phyloP scores from a whole-genome alignment of 23 tunicate species.

The Trididemnum clinides region DNA sequence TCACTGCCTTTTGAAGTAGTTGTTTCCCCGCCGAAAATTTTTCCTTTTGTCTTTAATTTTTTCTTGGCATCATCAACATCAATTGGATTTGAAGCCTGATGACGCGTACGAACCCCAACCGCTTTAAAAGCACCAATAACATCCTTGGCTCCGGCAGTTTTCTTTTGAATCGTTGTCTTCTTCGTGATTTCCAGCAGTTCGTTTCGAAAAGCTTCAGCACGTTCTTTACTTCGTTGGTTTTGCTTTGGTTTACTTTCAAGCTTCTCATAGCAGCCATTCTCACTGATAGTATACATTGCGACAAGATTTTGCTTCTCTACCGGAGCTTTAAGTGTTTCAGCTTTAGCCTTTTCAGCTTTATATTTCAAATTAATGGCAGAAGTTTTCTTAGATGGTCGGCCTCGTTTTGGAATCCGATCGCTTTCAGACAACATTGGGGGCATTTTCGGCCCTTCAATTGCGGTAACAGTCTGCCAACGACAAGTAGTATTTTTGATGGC shows the following conservation, averaged over 20 bases:
- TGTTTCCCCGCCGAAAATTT: slow-evolving; percentile 58
- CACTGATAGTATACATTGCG: slow-evolving; percentile 86
- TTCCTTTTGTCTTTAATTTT: slow-evolving; percentile 33
- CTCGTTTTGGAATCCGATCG: slow-evolving; percentile 92
- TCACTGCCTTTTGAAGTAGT: slow-evolving; percentile 6
- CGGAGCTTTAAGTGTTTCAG: background rate
- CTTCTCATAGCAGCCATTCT: slow-evolving; percentile 58
- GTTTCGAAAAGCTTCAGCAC: slow-evolving; percentile 81
- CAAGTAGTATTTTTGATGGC: background rate
- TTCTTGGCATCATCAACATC: slow-evolving; percentile 34
- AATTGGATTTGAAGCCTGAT: slow-evolving; percentile 29
- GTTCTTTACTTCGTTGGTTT: slow-evolving; percentile 79
- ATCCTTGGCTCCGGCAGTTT: slow-evolving; percentile 65
- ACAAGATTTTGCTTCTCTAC: slow-evolving; percentile 43
- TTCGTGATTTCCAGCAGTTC: slow-evolving; percentile 62
- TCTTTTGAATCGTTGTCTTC: slow-evolving; percentile 52
- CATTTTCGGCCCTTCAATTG: slow-evolving; percentile 83
- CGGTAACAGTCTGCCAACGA: slow-evolving; percentile 98
- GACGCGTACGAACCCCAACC: slow-evolving; percentile 53
- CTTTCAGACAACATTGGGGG: slow-evolving; percentile 89
- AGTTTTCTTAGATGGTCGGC: slow-evolving; percentile 93
- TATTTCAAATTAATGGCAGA: slow-evolving; percentile 71
- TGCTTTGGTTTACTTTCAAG: slow-evolving; percentile 71
- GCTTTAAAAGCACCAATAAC: slow-evolving; percentile 67
- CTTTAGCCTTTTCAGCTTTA: slow-evolving; percentile 29